A percentile compares a stretch with the other conserved stretches of the same genome.
Conservation (phyloP, 2,113 vertebrate genomes). For the Grammomys dolichurus region DNA sequence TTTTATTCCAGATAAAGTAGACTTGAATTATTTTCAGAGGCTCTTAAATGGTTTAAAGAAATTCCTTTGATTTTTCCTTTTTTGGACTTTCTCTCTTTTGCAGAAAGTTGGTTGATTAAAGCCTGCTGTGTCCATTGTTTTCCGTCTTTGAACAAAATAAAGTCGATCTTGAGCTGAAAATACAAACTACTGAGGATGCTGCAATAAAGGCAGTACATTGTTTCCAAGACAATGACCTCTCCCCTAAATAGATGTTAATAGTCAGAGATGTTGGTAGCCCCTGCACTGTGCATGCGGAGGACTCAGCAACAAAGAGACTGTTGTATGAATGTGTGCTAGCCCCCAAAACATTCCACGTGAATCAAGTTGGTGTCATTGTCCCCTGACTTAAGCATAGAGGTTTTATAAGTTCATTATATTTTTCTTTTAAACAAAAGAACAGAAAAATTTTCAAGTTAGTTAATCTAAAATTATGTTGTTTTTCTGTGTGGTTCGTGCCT, state of each 20-base stretch:
- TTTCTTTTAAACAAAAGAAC: not conserved
- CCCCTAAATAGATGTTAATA: not conserved
- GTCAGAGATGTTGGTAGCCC: not conserved
- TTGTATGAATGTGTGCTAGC: not conserved
- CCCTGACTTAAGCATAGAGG: not conserved
- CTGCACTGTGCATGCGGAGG: not conserved
- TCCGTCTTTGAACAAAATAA: not conserved
- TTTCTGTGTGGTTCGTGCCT: slow-evolving; percentile 34
- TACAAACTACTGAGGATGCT: not conserved
- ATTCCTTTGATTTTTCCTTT: not conserved
- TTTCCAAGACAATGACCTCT: not conserved
- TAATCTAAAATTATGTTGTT: slow-evolving; percentile 43
- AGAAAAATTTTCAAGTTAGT: slow-evolving; percentile 40
- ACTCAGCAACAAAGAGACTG: not conserved
- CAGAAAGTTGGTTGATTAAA: not conserved
- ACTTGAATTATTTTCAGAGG: slow-evolving; percentile 12
- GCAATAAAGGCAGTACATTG: not conserved
- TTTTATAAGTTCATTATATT: not conserved
- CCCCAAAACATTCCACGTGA: not conserved
- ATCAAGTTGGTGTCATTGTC: not conserved
- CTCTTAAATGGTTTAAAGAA: slow-evolving; percentile 31
- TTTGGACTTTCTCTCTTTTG: not conserved
- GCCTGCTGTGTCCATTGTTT: not conserved
- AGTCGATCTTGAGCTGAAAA: not conserved
- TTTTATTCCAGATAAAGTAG: not conserved